Percentiles rank a stretch among this genome's conserved stretches.
phyloP scores from a whole-genome alignment of 2,888 invertebrate species.

The Lutraria lutraria region DNA sequence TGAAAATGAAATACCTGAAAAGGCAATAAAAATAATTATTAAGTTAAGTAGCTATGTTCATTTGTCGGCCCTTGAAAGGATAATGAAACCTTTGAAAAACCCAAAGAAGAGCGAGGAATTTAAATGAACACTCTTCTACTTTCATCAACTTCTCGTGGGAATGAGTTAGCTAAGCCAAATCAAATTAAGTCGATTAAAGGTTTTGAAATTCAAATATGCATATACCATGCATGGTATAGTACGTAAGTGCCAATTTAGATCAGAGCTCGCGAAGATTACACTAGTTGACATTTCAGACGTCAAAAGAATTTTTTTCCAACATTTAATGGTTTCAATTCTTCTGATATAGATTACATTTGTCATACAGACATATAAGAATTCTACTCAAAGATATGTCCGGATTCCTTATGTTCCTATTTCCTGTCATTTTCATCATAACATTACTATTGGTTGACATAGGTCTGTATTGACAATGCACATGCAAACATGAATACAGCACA shows the following conservation, averaged over 20 bases:
- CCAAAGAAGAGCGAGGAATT: slow-evolving; percentile 28
- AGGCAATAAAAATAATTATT: slow-evolving; percentile 38
- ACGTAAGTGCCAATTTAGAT: slow-evolving; percentile 22
- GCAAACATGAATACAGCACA: too few species aligned
- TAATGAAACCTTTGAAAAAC: slow-evolving; percentile 21
- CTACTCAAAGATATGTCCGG: background rate
- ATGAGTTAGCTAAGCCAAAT: slow-evolving; percentile 24
- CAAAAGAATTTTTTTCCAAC: slow-evolving; percentile 26
- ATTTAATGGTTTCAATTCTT: background rate
- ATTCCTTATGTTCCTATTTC: background rate
- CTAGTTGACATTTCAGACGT: slow-evolving; percentile 28
- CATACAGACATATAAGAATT: background rate
- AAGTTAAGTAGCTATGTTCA: slow-evolving; percentile 38
- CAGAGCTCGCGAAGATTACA: slow-evolving; percentile 39
- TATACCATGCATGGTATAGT: slow-evolving; percentile 36
- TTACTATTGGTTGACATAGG: too few species aligned
- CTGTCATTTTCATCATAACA: background rate
- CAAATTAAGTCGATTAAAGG: slow-evolving; percentile 48
- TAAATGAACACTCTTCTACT: slow-evolving; percentile 41
- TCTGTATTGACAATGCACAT: too few species aligned
- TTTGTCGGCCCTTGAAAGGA: slow-evolving; percentile 19
- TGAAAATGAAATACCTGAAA: slow-evolving; percentile 39
- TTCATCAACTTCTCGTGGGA: slow-evolving; percentile 35
- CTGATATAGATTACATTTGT: slow-evolving; percentile 4
- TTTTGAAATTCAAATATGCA: slow-evolving; percentile 33